Base-by-base conservation (phyloP, 1,140 invertebrate genomes). In the Brachionus asplanchnoidis region DNA sequence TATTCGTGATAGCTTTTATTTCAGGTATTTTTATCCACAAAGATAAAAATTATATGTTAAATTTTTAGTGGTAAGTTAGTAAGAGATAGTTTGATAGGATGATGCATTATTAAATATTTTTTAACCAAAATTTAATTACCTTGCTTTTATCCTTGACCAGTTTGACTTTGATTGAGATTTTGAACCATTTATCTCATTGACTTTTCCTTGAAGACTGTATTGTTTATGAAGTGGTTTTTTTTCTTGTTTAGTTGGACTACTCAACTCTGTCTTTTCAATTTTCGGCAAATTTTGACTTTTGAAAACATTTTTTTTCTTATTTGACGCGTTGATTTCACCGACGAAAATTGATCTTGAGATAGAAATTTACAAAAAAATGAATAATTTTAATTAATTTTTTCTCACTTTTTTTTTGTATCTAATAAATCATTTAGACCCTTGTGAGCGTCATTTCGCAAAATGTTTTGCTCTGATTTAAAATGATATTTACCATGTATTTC, bases 241-340 rank as follows among this genome's bases (percentile, higher is more conserved):
- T 5, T 73, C 68, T 42, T 73, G 68, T 23, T 73, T 73, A 42
- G 17, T 2, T 17, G 68, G 40, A 17, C 12, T 40, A 7, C n/a
- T 20, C 17, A 73, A 20, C 8, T 73, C 68, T 3, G 8, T 2
- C 23, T 73, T 73, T 8, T 73, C 68, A 73, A 73, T 73, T 17
- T 73, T 73, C 42, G 44, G 68, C n/a, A 73, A 73, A 42, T 73
- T 73, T 73, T 73, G 68, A 40, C 68, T 73, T 73, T 73, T 73
- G 8, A 40, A 42, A 7, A 73, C 3, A 73, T 42, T 42, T 17
- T 73, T 73, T 17, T 42, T 73, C 20, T 73, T 73, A 9, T 17
- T 60, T 17, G 53, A 60, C 8, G 53, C 20, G 17, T 60, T 60
- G 17, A 60, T 60, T 20, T 60, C 53, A 60, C 20, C 20, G 32